Evolutionary conservation across 2,888 invertebrate genomes (phyloP).

Genomic region (Hymenopus coronatus): DNA sequence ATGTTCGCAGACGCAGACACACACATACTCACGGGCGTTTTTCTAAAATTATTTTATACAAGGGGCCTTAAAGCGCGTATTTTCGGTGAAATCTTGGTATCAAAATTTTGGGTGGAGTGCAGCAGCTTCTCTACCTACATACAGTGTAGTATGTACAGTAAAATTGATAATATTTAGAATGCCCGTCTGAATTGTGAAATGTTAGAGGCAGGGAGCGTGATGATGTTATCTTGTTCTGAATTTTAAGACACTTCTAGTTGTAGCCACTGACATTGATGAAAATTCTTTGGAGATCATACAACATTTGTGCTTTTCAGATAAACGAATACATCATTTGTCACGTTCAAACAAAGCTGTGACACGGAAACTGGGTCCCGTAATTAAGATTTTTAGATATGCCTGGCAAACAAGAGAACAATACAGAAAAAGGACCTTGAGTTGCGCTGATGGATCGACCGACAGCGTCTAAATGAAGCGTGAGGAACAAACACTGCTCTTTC

Average conservation of each 20-base stretch:
- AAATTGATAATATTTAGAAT: too few relatives aligned
- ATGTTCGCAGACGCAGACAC: too few relatives aligned
- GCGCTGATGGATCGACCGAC: neutral
- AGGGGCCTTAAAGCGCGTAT: too few relatives aligned
- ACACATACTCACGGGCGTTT: too few relatives aligned
- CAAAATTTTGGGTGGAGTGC: too few relatives aligned
- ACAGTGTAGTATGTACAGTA: too few relatives aligned
- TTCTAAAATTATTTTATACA: too few relatives aligned
- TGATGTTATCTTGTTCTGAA: neutral
- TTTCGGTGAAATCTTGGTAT: too few relatives aligned
- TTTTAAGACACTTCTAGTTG: too few relatives aligned
- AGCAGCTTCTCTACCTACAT: too few relatives aligned
- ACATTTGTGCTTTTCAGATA: neutral
- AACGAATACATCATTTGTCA: neutral
- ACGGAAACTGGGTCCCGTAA: neutral
- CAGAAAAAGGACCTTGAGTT: neutral
- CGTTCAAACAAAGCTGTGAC: neutral
- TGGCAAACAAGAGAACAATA: neutral
- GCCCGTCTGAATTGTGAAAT: too few relatives aligned
- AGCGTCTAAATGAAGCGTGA: neutral
- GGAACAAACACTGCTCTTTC: neutral
- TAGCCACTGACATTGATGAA: neutral
- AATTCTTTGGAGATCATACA: neutral
- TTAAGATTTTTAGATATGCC: neutral
- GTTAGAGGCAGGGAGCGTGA: neutral